Conservation (phyloP, 53 echinoderm and acorn worm species). For the Mesocentrotus franciscanus region DNA sequence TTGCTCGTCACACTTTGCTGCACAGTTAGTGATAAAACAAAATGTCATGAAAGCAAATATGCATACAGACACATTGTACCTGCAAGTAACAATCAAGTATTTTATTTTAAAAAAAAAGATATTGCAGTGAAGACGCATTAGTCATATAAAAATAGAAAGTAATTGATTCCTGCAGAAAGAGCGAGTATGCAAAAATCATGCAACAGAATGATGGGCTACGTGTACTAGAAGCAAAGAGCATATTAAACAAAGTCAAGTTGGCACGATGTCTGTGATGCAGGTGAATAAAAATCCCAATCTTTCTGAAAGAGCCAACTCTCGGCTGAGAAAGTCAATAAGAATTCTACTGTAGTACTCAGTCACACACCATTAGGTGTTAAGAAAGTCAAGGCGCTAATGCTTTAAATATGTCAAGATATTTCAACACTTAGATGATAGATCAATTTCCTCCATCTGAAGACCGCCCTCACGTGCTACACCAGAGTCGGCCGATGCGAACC, state of each 20-base stretch:
- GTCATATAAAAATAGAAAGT: neutral
- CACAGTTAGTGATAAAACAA: neutral
- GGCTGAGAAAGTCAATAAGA: neutral
- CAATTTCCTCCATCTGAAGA: conserved; percentile 58
- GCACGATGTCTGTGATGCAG: neutral
- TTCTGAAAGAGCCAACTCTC: neutral
- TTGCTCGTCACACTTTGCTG: neutral
- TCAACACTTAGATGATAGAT: conserved; percentile 56
- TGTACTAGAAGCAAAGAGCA: neutral
- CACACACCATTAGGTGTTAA: neutral
- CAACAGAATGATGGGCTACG: neutral
- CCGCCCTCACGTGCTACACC: neutral
- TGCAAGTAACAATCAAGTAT: neutral
- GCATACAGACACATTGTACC: neutral
- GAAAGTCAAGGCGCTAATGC: conserved; percentile 9
- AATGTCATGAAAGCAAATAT: neutral
- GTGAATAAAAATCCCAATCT: conserved; percentile 10
- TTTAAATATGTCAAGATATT: neutral
- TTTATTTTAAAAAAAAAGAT: neutral
- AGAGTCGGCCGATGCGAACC: neutral
- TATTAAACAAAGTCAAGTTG: neutral
- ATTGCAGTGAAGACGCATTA: neutral
- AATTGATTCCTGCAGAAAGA: neutral
- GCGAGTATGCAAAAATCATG: neutral
- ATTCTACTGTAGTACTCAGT: conserved; percentile 7